Evolutionary conservation across 2,888 invertebrate genomes (phyloP), one percentile per base, ranked within the genome.

Genomic region (Therioaphis trifolii): DNA sequence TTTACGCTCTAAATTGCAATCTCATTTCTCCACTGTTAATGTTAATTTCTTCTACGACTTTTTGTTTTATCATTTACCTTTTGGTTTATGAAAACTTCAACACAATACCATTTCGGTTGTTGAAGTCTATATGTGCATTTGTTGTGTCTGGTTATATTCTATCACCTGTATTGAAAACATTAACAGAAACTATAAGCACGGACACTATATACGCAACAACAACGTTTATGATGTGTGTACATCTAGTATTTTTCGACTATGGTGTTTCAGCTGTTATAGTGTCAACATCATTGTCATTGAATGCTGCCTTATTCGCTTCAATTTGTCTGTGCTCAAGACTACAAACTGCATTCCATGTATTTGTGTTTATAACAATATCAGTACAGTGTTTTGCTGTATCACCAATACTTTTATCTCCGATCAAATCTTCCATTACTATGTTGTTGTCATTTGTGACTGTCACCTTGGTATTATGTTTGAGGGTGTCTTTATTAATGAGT

Each of bases 161-260:
- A 85, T 96, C 98, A 0, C 99, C 98, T 0, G 92, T 98, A 24
- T 89, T 98, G 49, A 96, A 98, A 88, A 98, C 97, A 0, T 90
- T 99, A 75, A 99, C 99, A 0, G 96, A 97, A 88, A 97, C 98
- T 0, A 95, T 99, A 2, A 97, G 97, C 88, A 98, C 98, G 0
- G 98, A 99, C 88, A 98, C 99, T 0, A 98, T 99, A 87, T 98
- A 97, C 88, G 96, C 97, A 1, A 96, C 95, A 92, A 93, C 98
- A 0, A 93, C 94, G 27, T 91, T 95, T 18, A 95, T 97, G 93
- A 92, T 98, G 90, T 87, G 95, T 0, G 89, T 95, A 0, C 98
- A 99, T 90, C 90, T 99, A 85, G 91, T 96, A 86, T 97, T 97
- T 88, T 96, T 95, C 88, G 96, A 99, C 88, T 99, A 99, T 88